Base-by-base conservation (phyloP, 2,888 invertebrate genomes). In the Salpingus planirostris region DNA sequence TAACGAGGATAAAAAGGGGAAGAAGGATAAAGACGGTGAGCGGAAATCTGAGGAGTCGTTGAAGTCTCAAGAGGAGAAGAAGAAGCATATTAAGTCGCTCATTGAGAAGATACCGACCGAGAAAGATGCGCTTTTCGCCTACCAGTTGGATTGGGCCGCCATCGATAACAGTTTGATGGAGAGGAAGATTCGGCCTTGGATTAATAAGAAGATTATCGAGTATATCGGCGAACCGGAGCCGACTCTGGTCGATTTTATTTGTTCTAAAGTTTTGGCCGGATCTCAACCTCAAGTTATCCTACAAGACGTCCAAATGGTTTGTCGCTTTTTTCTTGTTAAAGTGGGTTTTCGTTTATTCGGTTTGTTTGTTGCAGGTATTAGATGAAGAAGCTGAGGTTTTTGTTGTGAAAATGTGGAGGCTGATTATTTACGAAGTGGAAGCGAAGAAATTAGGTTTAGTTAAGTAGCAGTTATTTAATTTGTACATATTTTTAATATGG, bases 351-450 rank as follows among this genome's bases (percentile, higher is more conserved):
- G 29, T 42, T 50, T 46, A n/a, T n/a, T n/a, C n/a, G n/a, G n/a
- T n/a, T n/a, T n/a, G n/a, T 46, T 44, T 45, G 41, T 65, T 62
- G 2, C 64, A 96, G 96, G 95, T 98, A 49, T 74, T 99, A 57
- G 98, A 99, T 65, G 97, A 99, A 64, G 98, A 99, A 67, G 98
- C 98, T 2, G 97, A 98, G 70, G 95, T 96, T 48, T 99, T 99
- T 72, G 96, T 98, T 53, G 95, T 98, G 44, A 99, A 99, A 77
- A 93, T 99, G 95, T 99, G 98, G 98, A 77, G 98, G 50, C 75
- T 99, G 57, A 76, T 99, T 44, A 97, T 99, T 55, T 99, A 97
- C 70, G 98, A 99, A 77, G 90, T 96, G 51, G 97, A 98, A 74
- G 95, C 96, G 35, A 96, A 96, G 70, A 93, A 93, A 66, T 75